phyloP scores from a whole-genome alignment of 2,113 vertebrate species.

The Semnornis frantzii region DNA sequence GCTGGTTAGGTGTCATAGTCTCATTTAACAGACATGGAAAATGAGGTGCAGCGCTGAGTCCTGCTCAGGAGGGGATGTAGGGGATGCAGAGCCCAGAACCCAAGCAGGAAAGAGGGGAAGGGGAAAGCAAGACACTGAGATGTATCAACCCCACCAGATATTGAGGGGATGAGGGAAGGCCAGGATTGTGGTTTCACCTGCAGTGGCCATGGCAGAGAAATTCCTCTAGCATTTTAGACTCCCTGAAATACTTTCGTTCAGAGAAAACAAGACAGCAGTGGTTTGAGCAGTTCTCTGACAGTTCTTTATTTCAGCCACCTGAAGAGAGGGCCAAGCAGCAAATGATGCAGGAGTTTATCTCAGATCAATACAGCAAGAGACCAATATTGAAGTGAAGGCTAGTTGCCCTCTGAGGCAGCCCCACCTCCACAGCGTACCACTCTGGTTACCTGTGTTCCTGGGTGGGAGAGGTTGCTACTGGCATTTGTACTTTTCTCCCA shows the following conservation, averaged over 20 bases:
- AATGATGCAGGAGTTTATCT: neutral
- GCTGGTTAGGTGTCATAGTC: neutral
- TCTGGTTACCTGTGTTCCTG: neutral
- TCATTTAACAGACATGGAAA: neutral
- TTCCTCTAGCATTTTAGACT: neutral
- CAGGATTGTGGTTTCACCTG: neutral
- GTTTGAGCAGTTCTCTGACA: neutral
- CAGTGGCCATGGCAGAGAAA: neutral
- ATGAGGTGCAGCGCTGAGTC: neutral
- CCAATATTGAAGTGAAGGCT: neutral
- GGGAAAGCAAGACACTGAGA: neutral
- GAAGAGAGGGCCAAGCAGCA: neutral
- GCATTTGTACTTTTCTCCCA: neutral
- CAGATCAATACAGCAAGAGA: neutral
- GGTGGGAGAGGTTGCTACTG: neutral
- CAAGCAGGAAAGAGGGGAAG: neutral
- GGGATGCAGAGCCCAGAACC: neutral
- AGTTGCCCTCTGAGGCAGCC: neutral
- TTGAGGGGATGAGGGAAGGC: neutral
- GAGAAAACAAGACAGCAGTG: neutral
- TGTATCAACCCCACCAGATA: neutral
- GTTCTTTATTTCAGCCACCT: constrained; percentile 1
- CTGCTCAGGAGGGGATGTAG: neutral
- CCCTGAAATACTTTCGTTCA: neutral
- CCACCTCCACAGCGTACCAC: neutral